Base-by-base conservation (phyloP, 2,797 vertebrate genomes). In the Semotilus atromaculatus region DNA sequence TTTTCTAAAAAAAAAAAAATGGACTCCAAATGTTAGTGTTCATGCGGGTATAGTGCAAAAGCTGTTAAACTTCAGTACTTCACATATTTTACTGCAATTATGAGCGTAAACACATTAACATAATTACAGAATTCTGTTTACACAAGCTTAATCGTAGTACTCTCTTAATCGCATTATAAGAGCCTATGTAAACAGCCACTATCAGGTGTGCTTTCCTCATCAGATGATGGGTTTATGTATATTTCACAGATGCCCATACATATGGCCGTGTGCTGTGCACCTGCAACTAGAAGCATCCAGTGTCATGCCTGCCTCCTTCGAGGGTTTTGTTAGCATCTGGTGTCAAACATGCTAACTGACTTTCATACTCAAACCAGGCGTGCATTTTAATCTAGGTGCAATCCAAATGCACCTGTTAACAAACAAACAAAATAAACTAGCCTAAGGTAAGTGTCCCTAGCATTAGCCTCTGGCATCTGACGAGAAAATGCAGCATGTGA, bases 391-490 rank as follows among this genome's bases (percentile, higher is more conserved):
- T 88, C 83, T 79, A 88, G 45, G 58, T 72, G 58, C 67, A 64
- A 68, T 66, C 79, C 62, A 73, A 66, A 51, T 66, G 66, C 71
- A 51, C 21, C 48, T 43, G 85, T 88, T 89, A 80, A 76, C 87
- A 89, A 91, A 89, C 76, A 87, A 91, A 86, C 64, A 85, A 31
- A 75, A 89, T 79, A 89, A 82, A 87, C 68, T 73, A 88, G 89
- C 89, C 48, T 82, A 80, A 90, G 88, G 92, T 89, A 87, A 91
- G 85, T 82, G 71, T 66, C 58, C 76, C 81, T 84, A 60, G 72
- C 91, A 86, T 93, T 89, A 88, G 88, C 89, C 85, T 78, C 73
- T 66, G 55, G 90, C 89, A 81, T 85, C 55, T 58, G 26, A 82
- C 5, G 31, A 81, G 19, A 43, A 80, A 80, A 55, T 75, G 48